These are phyloP conservation scores for Gasteruption jaculator DNA, from an alignment of 2,888 invertebrate species.

Conservation along the genomic window DNA sequence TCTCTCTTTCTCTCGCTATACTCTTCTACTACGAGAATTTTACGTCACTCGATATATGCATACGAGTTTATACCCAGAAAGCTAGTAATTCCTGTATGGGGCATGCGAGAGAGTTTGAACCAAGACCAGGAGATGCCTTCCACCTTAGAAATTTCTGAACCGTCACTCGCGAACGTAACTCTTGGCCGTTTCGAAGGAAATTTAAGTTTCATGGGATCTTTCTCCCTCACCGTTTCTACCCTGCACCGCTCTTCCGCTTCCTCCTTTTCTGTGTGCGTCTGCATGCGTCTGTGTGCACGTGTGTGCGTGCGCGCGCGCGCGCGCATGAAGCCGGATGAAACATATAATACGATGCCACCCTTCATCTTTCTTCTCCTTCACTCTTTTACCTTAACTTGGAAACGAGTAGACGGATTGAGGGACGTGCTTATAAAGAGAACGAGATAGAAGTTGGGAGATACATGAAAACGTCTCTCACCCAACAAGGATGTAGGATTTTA, in stretches of 20 bases:
- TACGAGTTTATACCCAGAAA: constrained; percentile 32
- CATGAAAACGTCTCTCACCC: too few species aligned
- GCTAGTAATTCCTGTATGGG: constrained; percentile 37
- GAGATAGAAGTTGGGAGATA: too few species aligned
- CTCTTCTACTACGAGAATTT: constrained; percentile 29
- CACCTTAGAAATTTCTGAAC: constrained; percentile 46
- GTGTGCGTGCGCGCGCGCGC: constrained; percentile 12
- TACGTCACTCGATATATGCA: constrained; percentile 41
- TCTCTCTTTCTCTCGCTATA: constrained; percentile 12
- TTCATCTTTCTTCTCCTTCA: too few species aligned
- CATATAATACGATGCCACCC: too few species aligned
- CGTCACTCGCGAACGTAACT: constrained; percentile 37
- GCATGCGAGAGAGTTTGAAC: constrained; percentile 28
- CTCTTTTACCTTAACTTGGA: too few species aligned
- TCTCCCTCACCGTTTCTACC: too few species aligned
- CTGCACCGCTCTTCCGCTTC: constrained; percentile 14
- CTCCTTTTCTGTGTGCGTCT: constrained; percentile 10
- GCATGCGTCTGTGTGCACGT: constrained; percentile 9
- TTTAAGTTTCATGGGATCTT: constrained; percentile 40
- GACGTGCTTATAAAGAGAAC: too few species aligned
- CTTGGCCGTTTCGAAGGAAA: constrained; percentile 36
- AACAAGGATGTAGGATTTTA: too few species aligned
- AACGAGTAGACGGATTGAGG: too few species aligned
- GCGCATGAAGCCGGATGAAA: too few species aligned
- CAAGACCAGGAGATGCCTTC: constrained; percentile 26